Percentiles rank a stretch among this genome's conserved stretches.
phyloP scores from a whole-genome alignment of 2,797 vertebrate genomes.

The Mycteria americana region DNA sequence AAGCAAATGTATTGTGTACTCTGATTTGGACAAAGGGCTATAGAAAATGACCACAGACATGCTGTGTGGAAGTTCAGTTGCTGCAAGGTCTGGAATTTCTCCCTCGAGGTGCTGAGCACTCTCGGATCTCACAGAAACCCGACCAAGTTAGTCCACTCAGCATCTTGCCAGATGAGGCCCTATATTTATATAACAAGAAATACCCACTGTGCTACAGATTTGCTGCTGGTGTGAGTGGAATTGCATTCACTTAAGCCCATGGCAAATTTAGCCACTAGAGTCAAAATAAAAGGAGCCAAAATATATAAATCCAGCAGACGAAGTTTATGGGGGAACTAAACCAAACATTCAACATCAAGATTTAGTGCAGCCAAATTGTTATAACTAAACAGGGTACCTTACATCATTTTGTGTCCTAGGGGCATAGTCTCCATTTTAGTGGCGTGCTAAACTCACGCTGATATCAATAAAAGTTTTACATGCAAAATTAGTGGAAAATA shows the following conservation, averaged over 20 bases:
- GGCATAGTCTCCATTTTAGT: constrained; percentile 10
- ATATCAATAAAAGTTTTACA: constrained; percentile 40
- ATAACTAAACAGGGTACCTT: not conserved
- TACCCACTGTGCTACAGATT: constrained; percentile 9
- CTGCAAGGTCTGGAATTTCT: constrained; percentile 23
- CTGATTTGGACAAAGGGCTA: not conserved
- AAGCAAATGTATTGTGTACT: not conserved
- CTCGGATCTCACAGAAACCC: not conserved
- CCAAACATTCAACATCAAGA: constrained; percentile 9
- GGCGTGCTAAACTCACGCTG: constrained; percentile 10
- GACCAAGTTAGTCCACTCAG: not conserved
- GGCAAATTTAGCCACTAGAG: constrained; percentile 30
- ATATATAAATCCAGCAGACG: constrained; percentile 11
- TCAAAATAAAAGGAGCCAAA: constrained; percentile 57
- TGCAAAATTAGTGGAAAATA: constrained; percentile 22
- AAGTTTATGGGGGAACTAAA: constrained; percentile 1
- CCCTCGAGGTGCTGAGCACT: constrained; percentile 27
- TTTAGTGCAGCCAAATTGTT: not conserved
- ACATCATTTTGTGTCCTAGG: constrained; percentile 10
- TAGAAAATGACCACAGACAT: not conserved
- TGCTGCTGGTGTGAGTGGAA: not conserved
- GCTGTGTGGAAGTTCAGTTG: not conserved
- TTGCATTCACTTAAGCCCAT: not conserved
- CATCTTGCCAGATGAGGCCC: constrained; percentile 8
- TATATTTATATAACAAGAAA: not conserved